Conservation (phyloP, 2,113 vertebrate genomes). For the Oreotragus oreotragus region DNA sequence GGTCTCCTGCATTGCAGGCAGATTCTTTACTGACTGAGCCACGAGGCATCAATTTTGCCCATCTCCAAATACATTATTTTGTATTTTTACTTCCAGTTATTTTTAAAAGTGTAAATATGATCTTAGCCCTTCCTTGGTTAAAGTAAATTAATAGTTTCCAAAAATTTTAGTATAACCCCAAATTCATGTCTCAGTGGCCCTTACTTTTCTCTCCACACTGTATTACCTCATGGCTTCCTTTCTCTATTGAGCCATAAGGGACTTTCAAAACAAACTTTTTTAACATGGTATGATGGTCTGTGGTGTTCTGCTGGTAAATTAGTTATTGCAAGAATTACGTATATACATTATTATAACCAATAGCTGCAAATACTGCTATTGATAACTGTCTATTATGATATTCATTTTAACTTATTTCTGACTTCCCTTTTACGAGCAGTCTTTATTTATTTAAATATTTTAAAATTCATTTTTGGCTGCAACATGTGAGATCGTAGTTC, state of each 20-base stretch:
- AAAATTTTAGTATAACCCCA: background rate
- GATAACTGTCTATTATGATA: background rate
- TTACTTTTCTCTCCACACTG: background rate
- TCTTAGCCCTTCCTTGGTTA: background rate
- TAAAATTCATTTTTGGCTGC: background rate
- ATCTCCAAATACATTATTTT: background rate
- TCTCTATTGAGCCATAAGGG: background rate
- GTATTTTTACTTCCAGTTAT: background rate
- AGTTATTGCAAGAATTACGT: background rate
- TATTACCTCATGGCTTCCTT: background rate
- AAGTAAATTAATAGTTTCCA: background rate
- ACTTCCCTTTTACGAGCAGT: background rate
- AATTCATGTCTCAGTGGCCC: background rate
- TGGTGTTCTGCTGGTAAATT: background rate
- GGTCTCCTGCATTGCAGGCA: background rate
- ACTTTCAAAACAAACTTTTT: background rate
- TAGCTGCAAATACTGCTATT: background rate
- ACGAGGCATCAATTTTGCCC: background rate
- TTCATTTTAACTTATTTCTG: background rate
- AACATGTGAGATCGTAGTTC: background rate
- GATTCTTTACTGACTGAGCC: background rate
- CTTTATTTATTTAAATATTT: background rate
- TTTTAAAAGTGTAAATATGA: background rate
- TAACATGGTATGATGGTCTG: background rate
- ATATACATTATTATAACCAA: background rate